phyloP scores from a whole-genome alignment of 2,113 vertebrate genomes.

The Indicator indicator region DNA sequence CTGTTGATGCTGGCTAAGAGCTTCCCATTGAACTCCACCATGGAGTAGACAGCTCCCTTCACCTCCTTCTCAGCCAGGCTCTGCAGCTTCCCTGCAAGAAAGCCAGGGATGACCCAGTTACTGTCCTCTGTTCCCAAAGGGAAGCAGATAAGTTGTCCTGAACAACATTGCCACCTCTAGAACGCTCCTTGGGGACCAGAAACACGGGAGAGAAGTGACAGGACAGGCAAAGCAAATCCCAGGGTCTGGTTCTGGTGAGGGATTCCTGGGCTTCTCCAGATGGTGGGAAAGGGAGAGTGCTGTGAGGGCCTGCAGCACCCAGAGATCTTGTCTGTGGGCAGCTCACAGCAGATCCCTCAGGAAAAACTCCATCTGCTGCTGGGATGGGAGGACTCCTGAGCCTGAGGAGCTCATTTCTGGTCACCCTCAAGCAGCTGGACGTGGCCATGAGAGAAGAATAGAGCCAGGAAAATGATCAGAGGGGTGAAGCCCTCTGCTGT shows the following conservation, averaged over 20 bases:
- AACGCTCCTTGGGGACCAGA: not conserved
- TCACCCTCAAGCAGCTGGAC: not conserved
- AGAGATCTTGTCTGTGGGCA: not conserved
- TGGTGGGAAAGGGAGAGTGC: not conserved
- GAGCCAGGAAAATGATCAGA: not conserved
- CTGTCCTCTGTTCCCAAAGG: not conserved
- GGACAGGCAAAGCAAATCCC: not conserved
- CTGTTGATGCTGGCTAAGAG: slow-evolving; percentile 99
- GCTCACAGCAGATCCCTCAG: not conserved
- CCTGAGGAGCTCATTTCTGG: not conserved
- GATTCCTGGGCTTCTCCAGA: not conserved
- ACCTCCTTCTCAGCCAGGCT: slow-evolving; percentile 98
- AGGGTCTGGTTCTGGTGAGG: not conserved
- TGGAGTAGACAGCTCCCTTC: slow-evolving; percentile 97
- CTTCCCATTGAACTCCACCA: slow-evolving; percentile 99
- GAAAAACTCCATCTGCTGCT: not conserved
- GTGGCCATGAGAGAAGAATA: not conserved
- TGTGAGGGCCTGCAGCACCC: not conserved
- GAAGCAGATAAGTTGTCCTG: not conserved
- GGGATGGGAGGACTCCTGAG: not conserved
- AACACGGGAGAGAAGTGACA: rapidly evolving
- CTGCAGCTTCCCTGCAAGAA: slow-evolving; percentile 90
- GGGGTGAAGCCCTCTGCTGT: not conserved
- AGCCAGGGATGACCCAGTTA: not conserved
- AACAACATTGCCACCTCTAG: too few relatives aligned